These are phyloP conservation scores for Metopolophium dirhodum DNA, from an alignment of 1,140 invertebrate genomes.

Conservation along the genomic window DNA sequence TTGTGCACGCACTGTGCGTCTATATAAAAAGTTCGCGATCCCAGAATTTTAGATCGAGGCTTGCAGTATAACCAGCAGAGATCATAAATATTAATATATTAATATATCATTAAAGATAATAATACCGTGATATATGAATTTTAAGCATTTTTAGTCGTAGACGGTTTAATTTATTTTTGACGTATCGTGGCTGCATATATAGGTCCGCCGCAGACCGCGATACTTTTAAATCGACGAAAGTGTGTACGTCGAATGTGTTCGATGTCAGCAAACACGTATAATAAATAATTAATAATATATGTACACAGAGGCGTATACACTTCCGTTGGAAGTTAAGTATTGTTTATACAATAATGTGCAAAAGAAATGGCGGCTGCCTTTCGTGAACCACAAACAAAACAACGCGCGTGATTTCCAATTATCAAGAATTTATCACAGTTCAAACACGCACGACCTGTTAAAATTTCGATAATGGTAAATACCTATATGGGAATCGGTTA, in stretches of 20 bases:
- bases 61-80: not conserved
- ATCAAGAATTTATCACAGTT: not conserved
- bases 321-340: not conserved
- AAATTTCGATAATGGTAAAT: not conserved
- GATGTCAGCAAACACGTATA: not conserved
- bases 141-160: not conserved
- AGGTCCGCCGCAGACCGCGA: not conserved
- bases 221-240: not conserved
- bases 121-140: not conserved
- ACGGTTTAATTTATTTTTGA: not conserved
- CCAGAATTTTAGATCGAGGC: not conserved
- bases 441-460: not conserved
- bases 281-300: not conserved
- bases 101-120: constrained; percentile 2
- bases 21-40: not conserved
- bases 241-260: not conserved
- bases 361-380: not conserved
- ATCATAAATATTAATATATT: no score
- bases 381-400: not conserved
- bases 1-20: not conserved
- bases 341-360: not conserved
- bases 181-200: not conserved
- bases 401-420: not conserved
- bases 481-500: not conserved
- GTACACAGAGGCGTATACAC: not conserved